Conservation (phyloP, 2,797 vertebrate genomes). For the Salarias fasciatus region DNA sequence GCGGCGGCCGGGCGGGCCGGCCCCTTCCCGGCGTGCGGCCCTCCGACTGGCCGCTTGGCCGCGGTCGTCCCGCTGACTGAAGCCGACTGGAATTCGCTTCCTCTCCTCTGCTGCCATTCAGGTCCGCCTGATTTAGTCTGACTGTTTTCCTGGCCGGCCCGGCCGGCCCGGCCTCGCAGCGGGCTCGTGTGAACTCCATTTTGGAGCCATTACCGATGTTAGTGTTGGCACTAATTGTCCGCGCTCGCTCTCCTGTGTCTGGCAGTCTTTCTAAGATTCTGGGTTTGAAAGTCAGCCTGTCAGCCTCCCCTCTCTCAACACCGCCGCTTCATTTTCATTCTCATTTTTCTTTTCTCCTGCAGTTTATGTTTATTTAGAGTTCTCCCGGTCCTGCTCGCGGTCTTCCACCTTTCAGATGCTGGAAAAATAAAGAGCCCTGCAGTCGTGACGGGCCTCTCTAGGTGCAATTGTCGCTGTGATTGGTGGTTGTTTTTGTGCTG, state of each 20-base stretch:
- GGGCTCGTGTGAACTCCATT: slow-evolving; percentile 79
- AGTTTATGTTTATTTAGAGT: slow-evolving; percentile 63
- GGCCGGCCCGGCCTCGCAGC: slow-evolving; percentile 59
- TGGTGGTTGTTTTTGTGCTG: slow-evolving; percentile 72
- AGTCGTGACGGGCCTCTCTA: slow-evolving; percentile 65
- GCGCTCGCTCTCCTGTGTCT: slow-evolving; percentile 63
- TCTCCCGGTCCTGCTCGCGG: slow-evolving; percentile 49
- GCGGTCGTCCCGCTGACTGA: slow-evolving; percentile 64
- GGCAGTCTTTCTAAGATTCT: slow-evolving; percentile 68
- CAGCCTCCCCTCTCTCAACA: slow-evolving; percentile 61
- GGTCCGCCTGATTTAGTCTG: slow-evolving; percentile 74
- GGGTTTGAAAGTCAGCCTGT: slow-evolving; percentile 58
- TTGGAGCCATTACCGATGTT: slow-evolving; percentile 80
- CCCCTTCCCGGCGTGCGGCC: too few relatives aligned
- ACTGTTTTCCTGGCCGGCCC: slow-evolving; percentile 71
- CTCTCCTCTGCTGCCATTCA: slow-evolving; percentile 71
- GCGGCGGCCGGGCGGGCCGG: slow-evolving; percentile 49
- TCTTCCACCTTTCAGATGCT: slow-evolving; percentile 62
- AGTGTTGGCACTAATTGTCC: slow-evolving; percentile 82
- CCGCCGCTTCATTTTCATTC: slow-evolving; percentile 64
- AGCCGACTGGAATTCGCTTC: slow-evolving; percentile 68
- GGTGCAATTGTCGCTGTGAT: slow-evolving; percentile 74
- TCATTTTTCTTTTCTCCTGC: slow-evolving; percentile 39
- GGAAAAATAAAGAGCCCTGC: slow-evolving; percentile 57
- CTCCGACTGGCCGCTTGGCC: slow-evolving; percentile 52